Base-by-base conservation (phyloP, 2,888 invertebrate species). In the Scrobipalpa atriplicella region DNA sequence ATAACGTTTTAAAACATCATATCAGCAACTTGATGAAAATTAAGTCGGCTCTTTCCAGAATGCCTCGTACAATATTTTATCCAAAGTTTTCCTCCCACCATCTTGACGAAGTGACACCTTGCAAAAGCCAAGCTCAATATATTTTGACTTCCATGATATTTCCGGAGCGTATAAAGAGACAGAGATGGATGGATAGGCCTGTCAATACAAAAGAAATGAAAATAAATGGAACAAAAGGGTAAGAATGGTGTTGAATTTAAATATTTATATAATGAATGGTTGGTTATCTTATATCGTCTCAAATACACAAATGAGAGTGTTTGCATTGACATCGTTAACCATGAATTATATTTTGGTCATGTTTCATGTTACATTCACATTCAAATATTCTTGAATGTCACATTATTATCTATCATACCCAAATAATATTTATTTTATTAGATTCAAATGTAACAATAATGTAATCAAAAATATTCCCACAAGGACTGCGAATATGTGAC, bases 141-240 rank as follows among this genome's bases (percentile, higher is more conserved):
- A 47, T 47, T 47, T 47, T 47, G 47, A 16, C 3, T 47, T n/a
- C n/a, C 47, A 8, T n/a, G 47, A 47, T 16, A 16, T 3, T 47
- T 47, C 47, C 47, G 10, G 16, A 3, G 13, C 13, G 2, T 29
- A 29, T 43, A 43, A 43, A n/a, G 47, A 18, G 61, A 61, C 61
- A 10, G 16, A 39, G 61, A 61, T 39, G 61, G 11, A 58, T 58
- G 58, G 61, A 39, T 61, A 16, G 61, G 41, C 61, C 61, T 60
- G 39, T 60, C 60, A 60, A 36, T 16, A 38, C 13, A 43, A 43
- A 13, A 43, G 13, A 13, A 43, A 43, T 3, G 43, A 43, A 43
- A 43, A 13, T 11, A 43, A 43, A 11, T 13, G 11, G 5, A 43
- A 13, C 11, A 43, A 43, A 1, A 13, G 3, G 13, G 13, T 3